Percentiles rank a stretch among this genome's conserved stretches.
Conservation (phyloP, 1,140 invertebrate species). For the Macrobrachium rosenbergii region DNA sequence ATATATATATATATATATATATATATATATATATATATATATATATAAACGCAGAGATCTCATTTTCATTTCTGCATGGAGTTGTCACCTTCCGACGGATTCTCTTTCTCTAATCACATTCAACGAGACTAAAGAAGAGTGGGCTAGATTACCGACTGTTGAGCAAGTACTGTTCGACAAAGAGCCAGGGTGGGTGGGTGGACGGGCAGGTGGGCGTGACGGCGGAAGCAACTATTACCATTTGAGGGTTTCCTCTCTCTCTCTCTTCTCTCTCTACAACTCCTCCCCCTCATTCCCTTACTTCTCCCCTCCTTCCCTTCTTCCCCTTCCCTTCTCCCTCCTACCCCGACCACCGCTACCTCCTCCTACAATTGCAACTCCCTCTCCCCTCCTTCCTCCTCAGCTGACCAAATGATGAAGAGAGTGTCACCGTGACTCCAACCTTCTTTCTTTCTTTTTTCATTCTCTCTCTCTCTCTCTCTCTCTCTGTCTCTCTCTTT, state of each 20-base stretch:
- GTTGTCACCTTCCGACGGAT: too few relatives aligned
- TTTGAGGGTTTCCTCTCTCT: background rate
- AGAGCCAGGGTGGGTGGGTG: constrained; percentile 6
- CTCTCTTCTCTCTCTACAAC: constrained; percentile 13
- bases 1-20: too few relatives aligned
- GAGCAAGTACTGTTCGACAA: background rate
- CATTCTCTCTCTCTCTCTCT: constrained; percentile 6
- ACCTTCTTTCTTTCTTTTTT: constrained; percentile 32
- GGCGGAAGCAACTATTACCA: too few relatives aligned
- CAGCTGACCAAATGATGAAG: too few relatives aligned
- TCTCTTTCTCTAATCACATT: too few relatives aligned
- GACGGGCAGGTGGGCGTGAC: background rate
- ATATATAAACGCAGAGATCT: too few relatives aligned
- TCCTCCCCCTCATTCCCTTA: background rate
- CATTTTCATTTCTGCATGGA: too few relatives aligned
- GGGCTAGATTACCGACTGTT: too few relatives aligned
- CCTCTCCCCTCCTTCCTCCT: constrained; percentile 28
- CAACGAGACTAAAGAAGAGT: too few relatives aligned
- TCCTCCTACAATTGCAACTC: background rate
- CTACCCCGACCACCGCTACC: too few relatives aligned
- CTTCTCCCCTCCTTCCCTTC: background rate
- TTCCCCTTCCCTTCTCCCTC: background rate
- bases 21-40: too few relatives aligned
- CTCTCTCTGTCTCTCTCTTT: constrained; percentile 6
- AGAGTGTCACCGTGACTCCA: too few relatives aligned